Percentiles rank a stretch among this genome's conserved stretches.
Conservation (phyloP, 2,113 vertebrate species). For the Gobius niger region DNA sequence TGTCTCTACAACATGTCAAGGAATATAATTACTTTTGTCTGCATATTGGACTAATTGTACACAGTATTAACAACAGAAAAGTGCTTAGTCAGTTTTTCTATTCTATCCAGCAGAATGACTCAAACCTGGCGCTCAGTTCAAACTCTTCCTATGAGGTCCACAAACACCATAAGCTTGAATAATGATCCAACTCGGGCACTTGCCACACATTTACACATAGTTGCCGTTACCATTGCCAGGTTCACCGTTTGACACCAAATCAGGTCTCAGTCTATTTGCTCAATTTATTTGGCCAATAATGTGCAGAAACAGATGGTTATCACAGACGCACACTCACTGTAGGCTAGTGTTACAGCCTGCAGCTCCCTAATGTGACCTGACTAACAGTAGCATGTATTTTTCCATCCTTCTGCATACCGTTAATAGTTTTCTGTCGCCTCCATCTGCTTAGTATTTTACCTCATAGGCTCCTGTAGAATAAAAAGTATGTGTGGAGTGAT, state of each 20-base stretch:
- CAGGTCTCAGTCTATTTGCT: constrained; percentile 64
- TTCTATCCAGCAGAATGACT: constrained; percentile 69
- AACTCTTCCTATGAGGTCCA: constrained; percentile 61
- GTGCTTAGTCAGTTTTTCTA: constrained; percentile 33
- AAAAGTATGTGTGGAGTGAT: constrained; percentile 20
- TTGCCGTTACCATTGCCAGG: constrained; percentile 36
- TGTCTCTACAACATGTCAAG: too few relatives aligned
- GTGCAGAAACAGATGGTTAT: constrained; percentile 62
- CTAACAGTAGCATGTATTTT: constrained; percentile 20
- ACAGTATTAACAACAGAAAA: constrained; percentile 36
- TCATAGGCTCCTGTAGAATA: constrained; percentile 12
- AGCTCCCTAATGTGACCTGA: constrained; percentile 29
- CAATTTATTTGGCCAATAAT: constrained; percentile 47
- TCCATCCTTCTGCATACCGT: constrained; percentile 18
- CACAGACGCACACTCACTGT: constrained; percentile 51
- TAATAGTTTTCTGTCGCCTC: constrained; percentile 22
- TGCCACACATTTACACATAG: constrained; percentile 15
- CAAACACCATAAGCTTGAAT: constrained; percentile 76
- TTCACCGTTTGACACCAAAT: constrained; percentile 67
- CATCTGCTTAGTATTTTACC: constrained; percentile 7
- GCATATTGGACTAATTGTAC: constrained; percentile 32
- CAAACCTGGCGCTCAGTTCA: constrained; percentile 50
- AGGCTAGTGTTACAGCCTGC: constrained; percentile 26
- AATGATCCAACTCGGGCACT: constrained; percentile 40
- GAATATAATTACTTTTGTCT: too few relatives aligned